phyloP scores from a whole-genome alignment of 1,140 invertebrate genomes.

The Adelges cooleyi region DNA sequence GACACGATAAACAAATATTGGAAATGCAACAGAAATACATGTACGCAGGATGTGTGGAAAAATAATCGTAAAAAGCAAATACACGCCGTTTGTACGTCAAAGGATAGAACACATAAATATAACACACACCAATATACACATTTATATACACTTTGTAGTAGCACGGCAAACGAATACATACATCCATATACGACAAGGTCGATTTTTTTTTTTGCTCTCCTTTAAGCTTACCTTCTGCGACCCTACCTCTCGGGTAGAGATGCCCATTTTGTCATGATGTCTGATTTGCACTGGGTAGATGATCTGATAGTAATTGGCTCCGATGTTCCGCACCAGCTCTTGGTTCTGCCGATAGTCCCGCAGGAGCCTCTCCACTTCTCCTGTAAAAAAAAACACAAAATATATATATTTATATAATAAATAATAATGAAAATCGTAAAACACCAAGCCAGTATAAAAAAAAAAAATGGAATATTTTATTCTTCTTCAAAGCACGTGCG shows the following conservation, averaged over 20 bases:
- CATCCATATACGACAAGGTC: no score
- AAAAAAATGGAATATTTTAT: no score
- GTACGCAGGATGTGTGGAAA: no score
- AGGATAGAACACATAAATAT: no score
- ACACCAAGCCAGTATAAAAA: no score
- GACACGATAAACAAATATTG: constrained; percentile 8
- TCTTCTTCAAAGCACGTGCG: no score
- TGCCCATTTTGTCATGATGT: constrained; percentile 89
- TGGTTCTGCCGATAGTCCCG: constrained; percentile 82
- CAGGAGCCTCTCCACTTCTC: constrained; percentile 75
- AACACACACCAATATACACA: background rate
- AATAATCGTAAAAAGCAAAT: no score
- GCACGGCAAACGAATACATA: no score
- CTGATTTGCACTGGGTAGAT: constrained; percentile 87
- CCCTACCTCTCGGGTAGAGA: constrained; percentile 74
- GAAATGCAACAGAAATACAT: background rate
- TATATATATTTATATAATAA: background rate
- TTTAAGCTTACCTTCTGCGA: constrained; percentile 57
- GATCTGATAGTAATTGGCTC: constrained; percentile 81
- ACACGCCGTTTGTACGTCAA: no score
- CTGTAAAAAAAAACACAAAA: constrained; percentile 40
- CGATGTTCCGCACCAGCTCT: constrained; percentile 78
- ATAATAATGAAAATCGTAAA: no score
- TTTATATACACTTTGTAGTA: background rate
- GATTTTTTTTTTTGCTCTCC: background rate